Evolutionary conservation across 2,113 vertebrate species (phyloP).

Genomic region (Gavia stellata): DNA sequence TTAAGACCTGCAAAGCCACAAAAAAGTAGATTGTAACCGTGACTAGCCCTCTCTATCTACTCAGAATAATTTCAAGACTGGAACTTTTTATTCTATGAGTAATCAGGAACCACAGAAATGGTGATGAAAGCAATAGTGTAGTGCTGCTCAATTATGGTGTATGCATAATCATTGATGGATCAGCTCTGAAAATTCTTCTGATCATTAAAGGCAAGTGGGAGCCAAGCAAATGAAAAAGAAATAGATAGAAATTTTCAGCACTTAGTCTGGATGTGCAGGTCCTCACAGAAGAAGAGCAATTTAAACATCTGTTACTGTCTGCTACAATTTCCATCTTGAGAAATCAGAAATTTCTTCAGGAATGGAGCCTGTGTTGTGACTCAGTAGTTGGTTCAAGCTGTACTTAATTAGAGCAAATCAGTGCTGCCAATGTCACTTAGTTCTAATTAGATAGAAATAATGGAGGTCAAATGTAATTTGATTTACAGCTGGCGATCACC

Average conservation of each 20-base stretch:
- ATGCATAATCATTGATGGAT: background rate
- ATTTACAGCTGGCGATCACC: background rate
- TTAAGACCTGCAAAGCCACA: background rate
- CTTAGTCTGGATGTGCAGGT: background rate
- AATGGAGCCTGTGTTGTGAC: background rate
- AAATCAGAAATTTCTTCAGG: background rate
- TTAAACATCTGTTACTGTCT: background rate
- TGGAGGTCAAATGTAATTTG: background rate
- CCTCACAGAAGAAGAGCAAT: background rate
- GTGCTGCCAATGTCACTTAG: background rate
- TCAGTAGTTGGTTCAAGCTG: background rate
- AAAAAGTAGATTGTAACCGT: background rate
- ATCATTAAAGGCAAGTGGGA: background rate
- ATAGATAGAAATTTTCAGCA: background rate
- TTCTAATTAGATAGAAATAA: background rate
- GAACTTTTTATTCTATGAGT: background rate
- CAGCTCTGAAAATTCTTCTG: background rate
- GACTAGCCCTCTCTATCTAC: background rate
- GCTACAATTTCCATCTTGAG: background rate
- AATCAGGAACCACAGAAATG: background rate
- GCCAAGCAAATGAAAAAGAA: background rate
- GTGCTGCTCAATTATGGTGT: background rate
- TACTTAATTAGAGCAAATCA: slow-evolving; percentile 17
- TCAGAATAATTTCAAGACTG: background rate
- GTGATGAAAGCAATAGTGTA: background rate